Evolutionary conservation across 2,797 vertebrate species (phyloP).

Genomic region (Tenualosa thibaudeaui): DNA sequence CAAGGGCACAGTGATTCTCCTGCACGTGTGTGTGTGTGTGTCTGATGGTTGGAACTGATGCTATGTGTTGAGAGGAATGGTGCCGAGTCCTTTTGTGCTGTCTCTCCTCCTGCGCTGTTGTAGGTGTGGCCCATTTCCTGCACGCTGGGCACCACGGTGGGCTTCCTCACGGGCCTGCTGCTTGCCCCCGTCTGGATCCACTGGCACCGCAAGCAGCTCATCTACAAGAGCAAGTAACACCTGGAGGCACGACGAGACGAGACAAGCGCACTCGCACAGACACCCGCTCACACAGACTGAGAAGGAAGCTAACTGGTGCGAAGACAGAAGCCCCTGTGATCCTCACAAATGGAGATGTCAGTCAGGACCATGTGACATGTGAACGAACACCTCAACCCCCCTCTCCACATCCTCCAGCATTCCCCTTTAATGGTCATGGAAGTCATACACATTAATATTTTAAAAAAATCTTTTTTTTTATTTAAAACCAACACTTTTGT

Average conservation of each 20-base stretch:
- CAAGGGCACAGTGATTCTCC: constrained; percentile 50
- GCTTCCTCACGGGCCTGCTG: constrained; percentile 85
- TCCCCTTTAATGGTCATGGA: not conserved
- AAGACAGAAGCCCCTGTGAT: not conserved
- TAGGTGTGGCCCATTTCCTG: constrained; percentile 97
- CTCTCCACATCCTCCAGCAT: not conserved
- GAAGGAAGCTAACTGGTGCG: not conserved
- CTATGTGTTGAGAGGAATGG: not conserved
- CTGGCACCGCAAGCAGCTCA: constrained; percentile 92
- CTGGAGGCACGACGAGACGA: not conserved
- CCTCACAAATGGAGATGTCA: not conserved
- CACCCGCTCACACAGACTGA: not conserved
- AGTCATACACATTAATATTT: constrained; percentile 28
- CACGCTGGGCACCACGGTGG: constrained; percentile 88
- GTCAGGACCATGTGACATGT: not conserved
- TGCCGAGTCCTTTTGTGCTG: constrained; percentile 34
- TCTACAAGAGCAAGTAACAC: constrained; percentile 93
- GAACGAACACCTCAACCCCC: constrained; percentile 46
- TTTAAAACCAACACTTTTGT: not conserved
- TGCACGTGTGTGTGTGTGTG: not conserved
- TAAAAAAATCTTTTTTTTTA: constrained; percentile 27
- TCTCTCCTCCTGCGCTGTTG: constrained; percentile 30
- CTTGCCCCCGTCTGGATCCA: constrained; percentile 92
- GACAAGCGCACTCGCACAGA: not conserved
- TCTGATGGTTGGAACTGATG: not conserved